Conservation (phyloP, 2,888 invertebrate genomes). For the Agrotis segetum region DNA sequence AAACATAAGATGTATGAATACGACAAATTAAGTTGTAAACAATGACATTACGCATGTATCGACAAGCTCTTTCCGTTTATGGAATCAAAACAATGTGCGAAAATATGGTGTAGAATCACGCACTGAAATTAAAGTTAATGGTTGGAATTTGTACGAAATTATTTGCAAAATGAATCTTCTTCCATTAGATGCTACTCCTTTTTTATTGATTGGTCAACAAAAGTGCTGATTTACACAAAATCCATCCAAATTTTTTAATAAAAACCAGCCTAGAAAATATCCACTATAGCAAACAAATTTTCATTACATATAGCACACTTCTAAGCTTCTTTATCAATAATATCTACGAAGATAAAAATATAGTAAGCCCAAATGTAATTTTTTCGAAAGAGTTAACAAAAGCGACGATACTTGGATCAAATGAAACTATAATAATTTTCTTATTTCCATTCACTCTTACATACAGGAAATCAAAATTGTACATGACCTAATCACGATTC, state of each 20-base stretch:
- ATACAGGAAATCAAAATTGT: slow-evolving; percentile 32
- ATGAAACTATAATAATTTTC: slow-evolving; percentile 4
- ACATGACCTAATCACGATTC: slow-evolving; percentile 31
- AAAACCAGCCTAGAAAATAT: not conserved
- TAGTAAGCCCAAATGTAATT: not conserved
- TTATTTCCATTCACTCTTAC: slow-evolving; percentile 12
- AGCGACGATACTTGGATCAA: not conserved
- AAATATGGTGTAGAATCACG: slow-evolving; percentile 20
- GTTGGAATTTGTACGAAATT: slow-evolving; percentile 2
- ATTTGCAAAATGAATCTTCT: not conserved
- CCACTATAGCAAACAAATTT: not conserved
- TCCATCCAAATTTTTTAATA: not conserved
- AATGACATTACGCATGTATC: slow-evolving; percentile 39
- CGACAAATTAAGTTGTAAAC: slow-evolving; percentile 44
- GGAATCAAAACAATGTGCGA: slow-evolving; percentile 30
- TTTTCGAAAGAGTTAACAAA: not conserved
- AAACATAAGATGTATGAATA: slow-evolving; percentile 52
- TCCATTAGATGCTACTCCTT: not conserved
- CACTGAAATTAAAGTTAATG: not conserved
- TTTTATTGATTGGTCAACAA: too few species aligned
- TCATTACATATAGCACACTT: too few species aligned
- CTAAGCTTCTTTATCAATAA: not conserved
- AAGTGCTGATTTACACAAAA: not conserved
- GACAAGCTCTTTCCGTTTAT: slow-evolving; percentile 18
- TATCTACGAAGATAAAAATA: not conserved